Evolutionary conservation across 2,113 vertebrate species (phyloP).

Genomic region (Petroica traversi): DNA sequence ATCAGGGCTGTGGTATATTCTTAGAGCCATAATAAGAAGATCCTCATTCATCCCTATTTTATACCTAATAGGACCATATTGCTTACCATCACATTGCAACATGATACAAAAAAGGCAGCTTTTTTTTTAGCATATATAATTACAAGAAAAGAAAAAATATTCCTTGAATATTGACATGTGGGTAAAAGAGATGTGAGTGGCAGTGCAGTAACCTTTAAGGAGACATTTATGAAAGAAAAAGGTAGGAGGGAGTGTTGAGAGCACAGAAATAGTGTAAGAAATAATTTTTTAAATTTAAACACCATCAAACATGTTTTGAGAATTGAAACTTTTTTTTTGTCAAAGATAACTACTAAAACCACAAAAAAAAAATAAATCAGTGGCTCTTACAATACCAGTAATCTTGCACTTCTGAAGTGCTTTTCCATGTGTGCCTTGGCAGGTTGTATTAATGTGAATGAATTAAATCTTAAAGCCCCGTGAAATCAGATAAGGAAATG

Average conservation of each 20-base stretch:
- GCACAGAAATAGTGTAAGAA: not conserved
- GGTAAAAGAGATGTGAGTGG: not conserved
- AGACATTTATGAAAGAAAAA: not conserved
- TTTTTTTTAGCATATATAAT: not conserved
- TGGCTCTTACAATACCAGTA: not conserved
- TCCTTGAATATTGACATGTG: not conserved
- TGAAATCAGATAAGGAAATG: not conserved
- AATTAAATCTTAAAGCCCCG: not conserved
- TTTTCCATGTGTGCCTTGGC: not conserved
- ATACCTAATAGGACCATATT: not conserved
- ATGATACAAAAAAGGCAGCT: not conserved
- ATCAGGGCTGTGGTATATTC: not conserved
- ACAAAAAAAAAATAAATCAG: not conserved
- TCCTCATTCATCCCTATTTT: not conserved
- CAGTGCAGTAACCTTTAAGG: not conserved
- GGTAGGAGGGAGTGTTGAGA: not conserved
- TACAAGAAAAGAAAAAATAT: not conserved
- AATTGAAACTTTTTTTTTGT: not conserved
- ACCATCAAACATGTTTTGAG: not conserved
- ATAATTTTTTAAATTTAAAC: not conserved
- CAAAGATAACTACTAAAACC: not conserved
- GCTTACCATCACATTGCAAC: not conserved
- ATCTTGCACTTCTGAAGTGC: not conserved
- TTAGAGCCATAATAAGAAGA: not conserved
- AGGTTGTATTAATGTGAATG: not conserved